phyloP scores from a whole-genome alignment of 2,888 invertebrate species.

The Eueremaeus valkanovi region DNA sequence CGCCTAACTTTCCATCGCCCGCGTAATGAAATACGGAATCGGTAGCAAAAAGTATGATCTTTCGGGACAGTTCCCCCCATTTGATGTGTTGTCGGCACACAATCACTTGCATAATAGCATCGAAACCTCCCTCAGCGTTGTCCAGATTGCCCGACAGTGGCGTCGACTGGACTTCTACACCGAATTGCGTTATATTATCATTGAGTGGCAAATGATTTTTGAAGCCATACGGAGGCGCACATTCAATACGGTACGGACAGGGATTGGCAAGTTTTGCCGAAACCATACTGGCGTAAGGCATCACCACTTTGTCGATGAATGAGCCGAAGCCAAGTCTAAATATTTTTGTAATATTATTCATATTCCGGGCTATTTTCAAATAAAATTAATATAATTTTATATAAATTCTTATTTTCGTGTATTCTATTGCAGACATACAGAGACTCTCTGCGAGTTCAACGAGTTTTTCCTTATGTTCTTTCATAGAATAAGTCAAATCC shows the following conservation, averaged over 20 bases:
- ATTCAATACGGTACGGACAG: conserved; percentile 61
- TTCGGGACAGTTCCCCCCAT: conserved; percentile 87
- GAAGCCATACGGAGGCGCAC: conserved; percentile 94
- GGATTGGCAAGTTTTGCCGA: conserved; percentile 49
- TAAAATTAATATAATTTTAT: no score
- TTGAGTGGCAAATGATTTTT: conserved; percentile 87
- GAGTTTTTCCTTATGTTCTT: conserved; percentile 91
- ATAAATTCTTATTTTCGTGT: no score
- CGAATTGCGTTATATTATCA: conserved; percentile 72
- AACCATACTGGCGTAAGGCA: conserved; percentile 74
- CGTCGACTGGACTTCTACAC: conserved; percentile 63
- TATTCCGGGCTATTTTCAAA: conserved; percentile 55
- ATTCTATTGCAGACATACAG: neutral
- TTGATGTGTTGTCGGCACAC: conserved; percentile 81
- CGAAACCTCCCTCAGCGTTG: conserved; percentile 97
- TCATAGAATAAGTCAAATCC: conserved; percentile 98
- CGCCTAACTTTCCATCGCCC: conserved; percentile 94
- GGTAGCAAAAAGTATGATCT: conserved; percentile 92
- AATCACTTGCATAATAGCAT: conserved; percentile 98
- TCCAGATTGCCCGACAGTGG: conserved; percentile 59
- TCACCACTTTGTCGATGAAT: conserved; percentile 91
- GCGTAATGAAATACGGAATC: conserved; percentile 99
- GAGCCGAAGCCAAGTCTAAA: conserved; percentile 89
- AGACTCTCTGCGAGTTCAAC: conserved; percentile 60
- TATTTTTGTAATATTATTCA: conserved; percentile 85